phyloP scores from a whole-genome alignment of 2,888 invertebrate genomes.

The Eurytoma californica region DNA sequence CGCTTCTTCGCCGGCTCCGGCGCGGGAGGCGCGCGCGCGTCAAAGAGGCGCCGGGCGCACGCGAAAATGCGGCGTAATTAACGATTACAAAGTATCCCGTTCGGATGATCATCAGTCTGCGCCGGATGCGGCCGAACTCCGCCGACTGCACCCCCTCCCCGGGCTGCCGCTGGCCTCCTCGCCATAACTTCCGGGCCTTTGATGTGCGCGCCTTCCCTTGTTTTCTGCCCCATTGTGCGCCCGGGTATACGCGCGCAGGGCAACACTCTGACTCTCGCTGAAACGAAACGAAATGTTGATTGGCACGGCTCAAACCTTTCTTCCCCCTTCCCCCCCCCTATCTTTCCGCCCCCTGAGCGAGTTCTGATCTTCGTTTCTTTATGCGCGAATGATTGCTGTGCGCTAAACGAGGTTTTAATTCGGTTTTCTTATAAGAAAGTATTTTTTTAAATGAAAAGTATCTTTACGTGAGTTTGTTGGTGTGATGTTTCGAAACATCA shows the following conservation, averaged over 20 bases:
- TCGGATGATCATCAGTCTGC: constrained; percentile 75
- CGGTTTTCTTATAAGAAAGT: background rate
- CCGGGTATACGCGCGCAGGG: background rate
- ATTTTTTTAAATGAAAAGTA: background rate
- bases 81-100: constrained; percentile 75
- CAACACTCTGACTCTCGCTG: background rate
- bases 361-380: constrained; percentile 27
- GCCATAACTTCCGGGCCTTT: constrained; percentile 75
- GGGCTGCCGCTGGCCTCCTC: constrained; percentile 22
- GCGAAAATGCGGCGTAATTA: constrained; percentile 67
- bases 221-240: constrained; percentile 73
- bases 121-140: constrained; percentile 69
- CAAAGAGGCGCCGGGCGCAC: constrained; percentile 26
- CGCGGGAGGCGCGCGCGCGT: background rate
- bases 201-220: constrained; percentile 70
- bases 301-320: constrained; percentile 26
- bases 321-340: background rate
- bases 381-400: constrained; percentile 15
- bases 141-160: background rate
- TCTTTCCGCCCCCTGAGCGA: background rate
- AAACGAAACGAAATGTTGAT: constrained; percentile 49
- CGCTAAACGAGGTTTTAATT: constrained; percentile 28
- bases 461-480: too few species aligned
- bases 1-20: background rate
- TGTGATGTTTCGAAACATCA: too few species aligned